Conservation (phyloP, 2,888 invertebrate species). For the Campopleginae sp. region DNA sequence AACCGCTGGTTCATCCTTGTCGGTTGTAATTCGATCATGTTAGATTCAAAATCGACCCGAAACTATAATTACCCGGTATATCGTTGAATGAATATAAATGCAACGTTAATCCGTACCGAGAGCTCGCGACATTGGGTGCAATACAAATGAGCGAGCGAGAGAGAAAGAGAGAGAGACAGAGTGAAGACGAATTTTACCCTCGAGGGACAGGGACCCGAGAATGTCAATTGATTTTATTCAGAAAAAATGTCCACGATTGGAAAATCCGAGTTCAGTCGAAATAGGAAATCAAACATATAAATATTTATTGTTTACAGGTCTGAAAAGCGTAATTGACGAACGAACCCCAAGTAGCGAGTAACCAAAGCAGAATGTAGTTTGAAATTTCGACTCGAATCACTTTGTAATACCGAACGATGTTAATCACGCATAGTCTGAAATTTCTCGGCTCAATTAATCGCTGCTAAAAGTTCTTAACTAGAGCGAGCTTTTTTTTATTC, state of each 20-base stretch:
- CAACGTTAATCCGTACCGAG: slow-evolving; percentile 33
- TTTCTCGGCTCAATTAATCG: neutral
- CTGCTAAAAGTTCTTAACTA: neutral
- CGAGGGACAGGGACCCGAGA: slow-evolving; percentile 8
- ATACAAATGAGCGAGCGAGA: slow-evolving; percentile 7
- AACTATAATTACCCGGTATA: slow-evolving; percentile 53
- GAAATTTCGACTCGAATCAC: neutral
- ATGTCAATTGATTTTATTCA: slow-evolving; percentile 31
- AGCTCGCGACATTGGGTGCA: slow-evolving; percentile 6
- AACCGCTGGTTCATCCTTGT: slow-evolving; percentile 18
- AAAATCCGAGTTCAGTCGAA: neutral
- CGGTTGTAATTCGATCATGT: slow-evolving; percentile 16
- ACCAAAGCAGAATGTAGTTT: neutral
- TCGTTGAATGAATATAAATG: slow-evolving; percentile 51
- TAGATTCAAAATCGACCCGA: slow-evolving; percentile 35
- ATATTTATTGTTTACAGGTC: neutral
- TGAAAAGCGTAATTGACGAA: too few species aligned
- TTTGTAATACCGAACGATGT: neutral
- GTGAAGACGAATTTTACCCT: neutral
- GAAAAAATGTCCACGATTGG: slow-evolving; percentile 21
- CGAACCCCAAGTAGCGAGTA: too few species aligned
- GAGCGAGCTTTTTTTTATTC: neutral
- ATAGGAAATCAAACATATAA: neutral
- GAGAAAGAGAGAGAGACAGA: slow-evolving; percentile 3
- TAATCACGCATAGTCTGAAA: neutral